Evolutionary conservation across 2,797 vertebrate genomes (phyloP), one percentile per base, ranked within the genome.

Genomic region (Telmatherina bonti): DNA sequence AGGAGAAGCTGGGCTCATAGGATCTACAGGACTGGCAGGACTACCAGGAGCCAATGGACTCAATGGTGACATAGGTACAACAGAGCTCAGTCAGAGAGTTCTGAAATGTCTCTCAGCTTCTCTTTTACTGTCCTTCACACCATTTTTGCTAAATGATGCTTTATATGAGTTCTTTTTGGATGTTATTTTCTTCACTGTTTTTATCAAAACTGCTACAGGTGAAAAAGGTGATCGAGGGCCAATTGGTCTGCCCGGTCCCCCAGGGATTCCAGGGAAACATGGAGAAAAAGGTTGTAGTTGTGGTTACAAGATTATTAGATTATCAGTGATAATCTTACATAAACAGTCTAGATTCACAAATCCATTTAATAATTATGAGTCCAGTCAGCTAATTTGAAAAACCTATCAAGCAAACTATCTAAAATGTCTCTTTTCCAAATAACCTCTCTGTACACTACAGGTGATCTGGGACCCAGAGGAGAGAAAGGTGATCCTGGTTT

Each of bases 211-310:
- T 67, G 60, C 68, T 69, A 74, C 77, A 99, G 97, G 97, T 90
- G 93, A 95, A 62, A 96, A 94, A 90, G 97, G 97, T 61, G 95
- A 95, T 66, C 91, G 83, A 82, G 97, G 97, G 4, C 94, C 93
- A 4, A 70, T 84, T 74, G 97, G 97, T 85, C 22, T 73, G 1
- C 91, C 92, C 47, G 97, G 97, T 58, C 75, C 70, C 45, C 93
- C 96, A 0, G 97, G 97, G 30, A 89, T 94, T 51, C 85, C 94
- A 36, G 97, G 97, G 67, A 97, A 94, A 90, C 93, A 91, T 43
- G 97, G 97, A 82, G 94, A 94, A 47, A 95, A 92, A 95, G 97
- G 97, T 99, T 31, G 60, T 41, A 43, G 2, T 38, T 16, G 29
- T 35, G 7, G 30, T 11, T 20, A 20, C 5, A n/a, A 70, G 26